A percentile compares a stretch with the other conserved stretches of the same genome.
phyloP scores from a whole-genome alignment of 1,140 invertebrate species.

The Dryas iulia region DNA sequence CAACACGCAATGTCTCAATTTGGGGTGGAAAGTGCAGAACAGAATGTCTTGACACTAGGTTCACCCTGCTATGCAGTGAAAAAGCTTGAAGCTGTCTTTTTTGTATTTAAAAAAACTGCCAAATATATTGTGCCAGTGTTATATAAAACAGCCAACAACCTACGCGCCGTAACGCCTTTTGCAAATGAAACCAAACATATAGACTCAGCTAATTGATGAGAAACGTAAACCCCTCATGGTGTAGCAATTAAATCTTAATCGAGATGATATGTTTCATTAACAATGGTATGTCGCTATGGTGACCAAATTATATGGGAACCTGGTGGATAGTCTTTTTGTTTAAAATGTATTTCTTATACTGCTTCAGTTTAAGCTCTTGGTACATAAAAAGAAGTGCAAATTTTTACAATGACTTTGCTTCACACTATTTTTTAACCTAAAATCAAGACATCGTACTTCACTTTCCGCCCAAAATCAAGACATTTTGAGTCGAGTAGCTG shows the following conservation, averaged over 20 bases:
- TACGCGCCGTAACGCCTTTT: neutral
- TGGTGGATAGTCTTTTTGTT: neutral
- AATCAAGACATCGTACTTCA: too few relatives aligned
- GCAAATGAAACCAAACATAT: conserved; percentile 39
- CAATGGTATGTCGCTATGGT: conserved; percentile 16
- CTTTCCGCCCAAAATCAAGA: too few relatives aligned
- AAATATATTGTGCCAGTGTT: neutral
- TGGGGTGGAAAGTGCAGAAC: too few relatives aligned
- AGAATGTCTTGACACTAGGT: too few relatives aligned
- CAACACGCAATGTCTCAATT: too few relatives aligned
- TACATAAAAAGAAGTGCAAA: too few relatives aligned
- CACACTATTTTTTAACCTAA: too few relatives aligned
- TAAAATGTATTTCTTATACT: neutral
- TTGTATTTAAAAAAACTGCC: too few relatives aligned
- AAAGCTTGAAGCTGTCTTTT: too few relatives aligned
- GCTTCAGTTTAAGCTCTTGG: neutral
- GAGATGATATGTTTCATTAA: conserved; percentile 41
- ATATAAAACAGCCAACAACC: neutral
- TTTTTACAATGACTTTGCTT: too few relatives aligned
- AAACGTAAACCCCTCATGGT: conserved; percentile 45
- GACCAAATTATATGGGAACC: neutral
- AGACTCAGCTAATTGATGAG: conserved; percentile 42
- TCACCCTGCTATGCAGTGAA: too few relatives aligned
- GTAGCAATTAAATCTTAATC: conserved; percentile 50
- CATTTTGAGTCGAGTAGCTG: too few relatives aligned